A percentile compares a stretch with the other conserved stretches of the same genome.
phyloP scores from a whole-genome alignment of 2,888 invertebrate species.

The Ethmia dodecea region DNA sequence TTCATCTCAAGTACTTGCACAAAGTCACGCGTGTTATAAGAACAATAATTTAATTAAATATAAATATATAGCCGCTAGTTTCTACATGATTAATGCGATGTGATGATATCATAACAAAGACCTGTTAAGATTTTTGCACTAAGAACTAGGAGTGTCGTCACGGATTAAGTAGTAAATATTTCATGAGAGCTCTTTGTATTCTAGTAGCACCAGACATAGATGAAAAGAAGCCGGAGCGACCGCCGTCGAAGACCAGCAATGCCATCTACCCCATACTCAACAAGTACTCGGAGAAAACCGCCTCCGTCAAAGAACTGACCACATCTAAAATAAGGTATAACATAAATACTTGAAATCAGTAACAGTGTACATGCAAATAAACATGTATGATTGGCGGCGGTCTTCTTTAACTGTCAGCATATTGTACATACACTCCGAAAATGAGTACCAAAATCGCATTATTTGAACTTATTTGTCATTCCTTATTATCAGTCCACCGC shows the following conservation, averaged over 20 bases:
- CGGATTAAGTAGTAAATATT: not conserved
- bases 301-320: conserved; percentile 63
- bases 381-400: too few species aligned
- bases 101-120: not conserved
- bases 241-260: conserved; percentile 54
- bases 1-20: too few species aligned
- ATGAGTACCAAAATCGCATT: too few species aligned
- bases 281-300: conserved; percentile 67
- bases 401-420: too few species aligned
- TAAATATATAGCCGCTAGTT: too few species aligned
- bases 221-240: conserved; percentile 67
- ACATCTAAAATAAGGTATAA: conserved; percentile 66
- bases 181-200: conserved; percentile 12
- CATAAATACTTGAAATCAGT: not conserved
- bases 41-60: too few species aligned
- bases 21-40: too few species aligned
- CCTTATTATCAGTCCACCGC: too few species aligned
- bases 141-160: not conserved
- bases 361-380: too few species aligned
- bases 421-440: too few species aligned
- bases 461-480: too few species aligned
- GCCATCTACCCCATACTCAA: conserved; percentile 60
- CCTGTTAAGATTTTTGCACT: not conserved
- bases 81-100: too few species aligned
- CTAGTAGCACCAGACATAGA: conserved; percentile 54